These are phyloP conservation scores for Candidula unifasciata DNA, from an alignment of 2,888 invertebrate species.

Conservation along the genomic window DNA sequence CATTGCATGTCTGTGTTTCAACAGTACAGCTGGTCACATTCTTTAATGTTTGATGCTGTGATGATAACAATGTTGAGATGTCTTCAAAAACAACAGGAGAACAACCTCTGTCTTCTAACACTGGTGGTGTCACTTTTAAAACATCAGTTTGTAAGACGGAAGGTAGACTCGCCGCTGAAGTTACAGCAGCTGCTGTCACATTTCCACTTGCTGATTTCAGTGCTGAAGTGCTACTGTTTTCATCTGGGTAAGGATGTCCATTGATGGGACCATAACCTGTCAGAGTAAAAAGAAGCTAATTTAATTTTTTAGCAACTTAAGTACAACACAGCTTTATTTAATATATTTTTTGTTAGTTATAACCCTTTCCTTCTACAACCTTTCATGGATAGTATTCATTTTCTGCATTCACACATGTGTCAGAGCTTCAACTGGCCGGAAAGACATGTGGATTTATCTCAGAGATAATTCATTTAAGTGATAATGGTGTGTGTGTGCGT, in stretches of 20 bases:
- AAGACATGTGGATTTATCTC: no score
- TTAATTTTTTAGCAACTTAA: no score
- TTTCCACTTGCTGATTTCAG: slow-evolving; percentile 12
- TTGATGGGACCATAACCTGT: not conserved
- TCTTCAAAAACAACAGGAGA: slow-evolving; percentile 70
- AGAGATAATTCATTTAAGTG: no score
- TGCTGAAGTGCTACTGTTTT: slow-evolving; percentile 21
- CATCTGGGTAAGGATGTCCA: slow-evolving; percentile 7
- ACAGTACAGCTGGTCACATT: slow-evolving; percentile 40
- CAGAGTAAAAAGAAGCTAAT: not conserved
- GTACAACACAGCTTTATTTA: no score
- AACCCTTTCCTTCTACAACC: no score
- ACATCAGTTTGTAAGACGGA: slow-evolving; percentile 57
- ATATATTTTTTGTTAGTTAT: no score
- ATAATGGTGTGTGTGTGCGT: no score
- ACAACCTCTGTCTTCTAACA: slow-evolving; percentile 70
- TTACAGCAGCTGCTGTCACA: slow-evolving; percentile 47
- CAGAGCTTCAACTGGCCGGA: no score
- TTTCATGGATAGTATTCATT: no score
- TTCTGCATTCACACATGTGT: no score
- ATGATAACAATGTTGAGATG: slow-evolving; percentile 47
- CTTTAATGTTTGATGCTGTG: slow-evolving; percentile 22
- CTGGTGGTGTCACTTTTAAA: slow-evolving; percentile 55
- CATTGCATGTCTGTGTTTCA: slow-evolving; percentile 53
- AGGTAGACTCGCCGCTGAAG: slow-evolving; percentile 59